phyloP scores from a whole-genome alignment of 2,888 invertebrate species.

The Pediacus dermestoides region DNA sequence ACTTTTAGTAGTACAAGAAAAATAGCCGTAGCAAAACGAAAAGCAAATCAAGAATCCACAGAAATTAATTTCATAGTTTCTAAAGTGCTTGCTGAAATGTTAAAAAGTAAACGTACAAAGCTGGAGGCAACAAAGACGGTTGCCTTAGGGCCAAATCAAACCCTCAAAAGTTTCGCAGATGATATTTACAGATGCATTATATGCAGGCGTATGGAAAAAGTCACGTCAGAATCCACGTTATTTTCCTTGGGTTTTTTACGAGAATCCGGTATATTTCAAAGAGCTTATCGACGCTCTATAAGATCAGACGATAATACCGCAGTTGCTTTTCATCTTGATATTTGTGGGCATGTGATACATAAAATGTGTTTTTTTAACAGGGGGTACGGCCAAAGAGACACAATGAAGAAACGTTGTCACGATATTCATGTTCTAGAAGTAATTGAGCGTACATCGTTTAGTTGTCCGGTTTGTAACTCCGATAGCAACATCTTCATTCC shows the following conservation, averaged over 20 bases:
- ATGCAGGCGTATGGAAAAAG: constrained; percentile 88
- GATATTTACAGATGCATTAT: constrained; percentile 80
- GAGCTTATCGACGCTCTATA: constrained; percentile 36
- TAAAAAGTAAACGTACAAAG: too few species aligned
- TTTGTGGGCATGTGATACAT: constrained; percentile 98
- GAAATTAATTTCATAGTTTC: too few species aligned
- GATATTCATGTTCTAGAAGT: constrained; percentile 84
- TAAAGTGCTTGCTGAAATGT: too few species aligned
- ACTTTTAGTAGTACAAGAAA: constrained; percentile 81
- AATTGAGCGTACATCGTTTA: constrained; percentile 91
- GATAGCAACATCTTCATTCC: constrained; percentile 94
- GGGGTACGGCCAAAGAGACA: constrained; percentile 85
- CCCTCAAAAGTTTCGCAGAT: constrained; percentile 53
- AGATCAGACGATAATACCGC: constrained; percentile 58
- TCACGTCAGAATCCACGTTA: constrained; percentile 69
- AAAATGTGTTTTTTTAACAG: constrained; percentile 92
- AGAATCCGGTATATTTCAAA: constrained; percentile 69
- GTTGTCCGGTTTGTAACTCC: constrained; percentile 95
- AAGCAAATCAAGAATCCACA: constrained; percentile 72
- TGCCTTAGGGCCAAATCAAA: constrained; percentile 60
- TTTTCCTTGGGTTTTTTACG: constrained; percentile 92
- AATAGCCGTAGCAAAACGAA: constrained; percentile 92
- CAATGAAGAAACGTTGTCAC: constrained; percentile 82
- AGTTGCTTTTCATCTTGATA: constrained; percentile 81
- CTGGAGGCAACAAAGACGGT: constrained; percentile 49